phyloP scores from a whole-genome alignment of 2,797 vertebrate species.

The Sparidentex hasta region DNA sequence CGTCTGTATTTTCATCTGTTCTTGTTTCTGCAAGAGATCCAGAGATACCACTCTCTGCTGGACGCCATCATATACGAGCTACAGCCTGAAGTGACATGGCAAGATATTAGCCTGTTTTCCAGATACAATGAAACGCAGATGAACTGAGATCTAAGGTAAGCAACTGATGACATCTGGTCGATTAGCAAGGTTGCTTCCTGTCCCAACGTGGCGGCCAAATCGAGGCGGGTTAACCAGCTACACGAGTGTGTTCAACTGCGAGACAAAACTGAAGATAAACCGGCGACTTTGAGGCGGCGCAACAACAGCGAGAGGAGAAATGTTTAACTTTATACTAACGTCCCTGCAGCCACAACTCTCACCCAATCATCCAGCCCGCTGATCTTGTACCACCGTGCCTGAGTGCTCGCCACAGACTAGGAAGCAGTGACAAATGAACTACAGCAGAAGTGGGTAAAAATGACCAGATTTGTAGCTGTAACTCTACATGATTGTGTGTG shows the following conservation, averaged over 20 bases:
- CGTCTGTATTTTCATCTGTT: background rate
- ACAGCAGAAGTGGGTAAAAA: background rate
- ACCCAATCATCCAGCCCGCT: background rate
- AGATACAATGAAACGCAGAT: background rate
- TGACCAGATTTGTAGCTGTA: background rate
- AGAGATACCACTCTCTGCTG: conserved; percentile 91
- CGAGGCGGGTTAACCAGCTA: background rate
- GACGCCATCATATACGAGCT: conserved; percentile 84
- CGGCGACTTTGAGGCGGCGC: background rate
- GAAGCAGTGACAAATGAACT: background rate
- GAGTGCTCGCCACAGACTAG: background rate
- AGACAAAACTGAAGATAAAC: conserved; percentile 6
- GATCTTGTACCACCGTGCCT: background rate
- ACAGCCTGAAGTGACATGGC: background rate
- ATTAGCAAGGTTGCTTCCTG: background rate
- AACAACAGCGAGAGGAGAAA: background rate
- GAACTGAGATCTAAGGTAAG: background rate
- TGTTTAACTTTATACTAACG: background rate
- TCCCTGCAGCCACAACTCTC: background rate
- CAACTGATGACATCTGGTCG: background rate
- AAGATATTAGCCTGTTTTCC: background rate
- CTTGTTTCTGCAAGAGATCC: conserved; percentile 89
- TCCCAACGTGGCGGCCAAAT: background rate
- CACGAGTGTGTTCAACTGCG: background rate
- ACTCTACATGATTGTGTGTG: conserved; percentile 42